Conservation (phyloP, 2,797 vertebrate species). For the Argya squamiceps region DNA sequence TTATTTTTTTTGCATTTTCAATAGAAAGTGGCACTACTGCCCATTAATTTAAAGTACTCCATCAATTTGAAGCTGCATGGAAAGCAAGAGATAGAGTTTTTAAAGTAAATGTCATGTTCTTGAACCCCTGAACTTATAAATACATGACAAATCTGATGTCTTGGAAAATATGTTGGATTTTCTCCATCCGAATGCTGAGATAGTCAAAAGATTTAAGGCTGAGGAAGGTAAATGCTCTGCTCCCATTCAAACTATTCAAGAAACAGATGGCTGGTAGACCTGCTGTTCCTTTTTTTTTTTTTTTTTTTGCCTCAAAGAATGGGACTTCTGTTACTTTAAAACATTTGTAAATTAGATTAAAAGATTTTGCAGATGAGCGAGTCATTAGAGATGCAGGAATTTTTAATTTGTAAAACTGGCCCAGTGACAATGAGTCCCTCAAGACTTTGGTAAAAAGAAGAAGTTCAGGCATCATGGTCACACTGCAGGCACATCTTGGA, state of each 20-base stretch:
- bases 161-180: not conserved
- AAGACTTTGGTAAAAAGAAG: not conserved
- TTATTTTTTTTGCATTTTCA: not conserved
- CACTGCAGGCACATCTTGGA: constrained; percentile 5
- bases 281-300: constrained; percentile 31
- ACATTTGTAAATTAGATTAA: constrained; percentile 47
- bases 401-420: constrained; percentile 62
- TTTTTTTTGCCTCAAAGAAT: constrained; percentile 6
- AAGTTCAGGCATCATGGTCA: not conserved
- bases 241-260: not conserved
- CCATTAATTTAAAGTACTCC: not conserved
- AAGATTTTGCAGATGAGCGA: constrained; percentile 36
- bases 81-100: not conserved
- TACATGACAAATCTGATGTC: not conserved
- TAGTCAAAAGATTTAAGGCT: not conserved
- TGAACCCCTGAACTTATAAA: not conserved
- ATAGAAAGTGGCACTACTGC: not conserved
- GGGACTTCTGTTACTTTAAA: constrained; percentile 23
- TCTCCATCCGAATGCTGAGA: not conserved
- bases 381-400: constrained; percentile 51
- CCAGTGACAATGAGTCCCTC: constrained; percentile 32
- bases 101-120: rapidly evolving
- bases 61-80: not conserved
- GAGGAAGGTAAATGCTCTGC: not conserved
- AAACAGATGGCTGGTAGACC: not conserved